phyloP scores from a whole-genome alignment of 2,888 invertebrate species.

The Netelia virgata region DNA sequence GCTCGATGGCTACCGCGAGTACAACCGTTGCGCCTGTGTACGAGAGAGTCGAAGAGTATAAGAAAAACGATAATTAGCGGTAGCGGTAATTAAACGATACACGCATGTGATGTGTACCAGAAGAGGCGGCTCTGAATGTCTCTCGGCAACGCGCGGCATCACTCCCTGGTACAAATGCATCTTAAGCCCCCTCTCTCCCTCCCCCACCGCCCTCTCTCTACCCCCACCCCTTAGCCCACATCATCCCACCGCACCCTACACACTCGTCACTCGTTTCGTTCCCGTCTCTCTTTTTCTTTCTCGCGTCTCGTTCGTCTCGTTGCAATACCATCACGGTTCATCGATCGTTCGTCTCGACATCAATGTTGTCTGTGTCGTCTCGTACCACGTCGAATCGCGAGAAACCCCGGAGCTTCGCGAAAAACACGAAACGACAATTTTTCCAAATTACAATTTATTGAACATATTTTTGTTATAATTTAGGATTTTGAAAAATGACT shows the following conservation, averaged over 20 bases:
- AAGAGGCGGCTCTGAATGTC: conserved; percentile 56
- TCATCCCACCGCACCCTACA: no score
- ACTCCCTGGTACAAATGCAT: conserved; percentile 43
- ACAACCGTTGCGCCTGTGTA: not conserved
- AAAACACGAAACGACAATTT: conserved; percentile 33
- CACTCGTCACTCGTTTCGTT: not conserved
- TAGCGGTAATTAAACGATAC: conserved; percentile 77
- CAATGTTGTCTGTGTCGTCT: conserved; percentile 2
- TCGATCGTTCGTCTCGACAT: conserved; percentile 46
- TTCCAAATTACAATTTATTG: no score
- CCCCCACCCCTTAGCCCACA: not conserved
- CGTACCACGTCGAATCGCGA: conserved; percentile 21
- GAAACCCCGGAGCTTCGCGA: conserved; percentile 49
- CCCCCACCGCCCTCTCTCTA: not conserved
- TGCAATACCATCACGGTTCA: conserved; percentile 37
- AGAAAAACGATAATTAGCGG: conserved; percentile 78
- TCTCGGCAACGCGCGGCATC: conserved; percentile 21
- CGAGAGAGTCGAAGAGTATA: conserved; percentile 37
- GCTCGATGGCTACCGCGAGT: conserved; percentile 46
- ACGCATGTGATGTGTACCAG: conserved; percentile 57
- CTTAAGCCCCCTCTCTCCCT: conserved; percentile 16
- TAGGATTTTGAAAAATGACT: no score
- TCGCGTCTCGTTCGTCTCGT: not conserved
- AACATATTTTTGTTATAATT: not conserved
- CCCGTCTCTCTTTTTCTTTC: not conserved